Conservation (phyloP, 1,140 invertebrate species). For the Odontomachus brunneus region DNA sequence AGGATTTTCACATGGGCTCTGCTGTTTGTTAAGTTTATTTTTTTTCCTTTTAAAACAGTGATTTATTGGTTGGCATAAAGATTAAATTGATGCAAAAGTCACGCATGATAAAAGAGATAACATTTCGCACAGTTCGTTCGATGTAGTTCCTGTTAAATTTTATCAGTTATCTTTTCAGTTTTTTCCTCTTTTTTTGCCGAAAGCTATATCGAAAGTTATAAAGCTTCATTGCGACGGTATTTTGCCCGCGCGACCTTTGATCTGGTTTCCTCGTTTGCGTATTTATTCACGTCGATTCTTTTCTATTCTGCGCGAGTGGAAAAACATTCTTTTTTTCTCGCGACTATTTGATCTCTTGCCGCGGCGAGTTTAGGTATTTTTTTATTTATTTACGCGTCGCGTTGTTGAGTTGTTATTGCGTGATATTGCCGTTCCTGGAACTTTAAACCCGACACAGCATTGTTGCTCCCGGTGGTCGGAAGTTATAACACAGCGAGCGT, state of each 20-base stretch:
- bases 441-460: conserved; percentile 23
- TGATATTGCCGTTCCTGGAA: neutral
- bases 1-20: conserved; percentile 1
- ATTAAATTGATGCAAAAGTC: conserved; percentile 3
- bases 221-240: conserved; percentile 15
- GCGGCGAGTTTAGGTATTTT: neutral
- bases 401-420: conserved; percentile 16
- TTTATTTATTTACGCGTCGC: conserved; percentile 15
- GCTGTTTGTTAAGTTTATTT: neutral
- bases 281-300: conserved; percentile 15
- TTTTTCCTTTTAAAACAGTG: neutral
- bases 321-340: conserved; percentile 11
- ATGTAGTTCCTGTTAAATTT: conserved; percentile 6
- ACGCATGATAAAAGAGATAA: conserved; percentile 4
- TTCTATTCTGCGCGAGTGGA: neutral
- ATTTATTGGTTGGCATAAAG: neutral
- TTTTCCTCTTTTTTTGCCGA: neutral
- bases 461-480: conserved; percentile 11
- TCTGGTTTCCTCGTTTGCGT: neutral
- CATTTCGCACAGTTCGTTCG: neutral
- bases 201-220: neutral
- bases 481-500: conserved; percentile 26
- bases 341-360: conserved; percentile 1
- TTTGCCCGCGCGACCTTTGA: neutral
- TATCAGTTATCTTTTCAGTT: neutral